phyloP scores from a whole-genome alignment of 2,888 invertebrate species.

The Clivina fossor region DNA sequence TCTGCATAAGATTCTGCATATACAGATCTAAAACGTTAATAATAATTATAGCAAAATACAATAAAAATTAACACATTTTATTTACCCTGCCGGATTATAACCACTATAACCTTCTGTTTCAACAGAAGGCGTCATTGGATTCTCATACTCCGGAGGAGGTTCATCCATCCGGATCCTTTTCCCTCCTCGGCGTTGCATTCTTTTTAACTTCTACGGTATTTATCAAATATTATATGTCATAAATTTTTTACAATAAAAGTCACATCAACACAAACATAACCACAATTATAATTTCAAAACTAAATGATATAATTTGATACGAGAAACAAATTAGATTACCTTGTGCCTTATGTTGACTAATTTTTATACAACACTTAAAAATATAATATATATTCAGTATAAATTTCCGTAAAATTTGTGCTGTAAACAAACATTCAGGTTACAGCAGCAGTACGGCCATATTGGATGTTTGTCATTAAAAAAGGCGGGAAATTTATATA shows the following conservation, averaged over 20 bases:
- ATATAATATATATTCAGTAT: no score
- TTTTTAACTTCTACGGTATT: no score
- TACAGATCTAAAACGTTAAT: constrained; percentile 34
- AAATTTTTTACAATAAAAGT: neutral
- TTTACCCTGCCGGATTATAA: constrained; percentile 51
- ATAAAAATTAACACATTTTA: neutral
- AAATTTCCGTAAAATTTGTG: no score
- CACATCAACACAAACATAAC: neutral
- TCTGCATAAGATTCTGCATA: constrained; percentile 48
- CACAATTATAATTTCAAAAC: no score
- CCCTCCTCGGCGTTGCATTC: constrained; percentile 83
- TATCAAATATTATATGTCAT: neutral
- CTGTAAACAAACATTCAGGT: no score
- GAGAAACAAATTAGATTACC: no score
- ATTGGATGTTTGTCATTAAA: no score
- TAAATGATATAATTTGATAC: no score
- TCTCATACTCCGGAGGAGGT: constrained; percentile 85
- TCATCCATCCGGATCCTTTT: constrained; percentile 92
- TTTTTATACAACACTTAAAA: no score
- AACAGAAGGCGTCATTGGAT: constrained; percentile 60
- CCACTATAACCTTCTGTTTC: constrained; percentile 56
- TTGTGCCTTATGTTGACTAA: no score
- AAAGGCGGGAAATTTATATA: no score
- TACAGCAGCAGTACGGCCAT: no score
- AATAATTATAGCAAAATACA: neutral